Base-by-base conservation (phyloP, 2,888 invertebrate species). In the Poecilus cupreus region DNA sequence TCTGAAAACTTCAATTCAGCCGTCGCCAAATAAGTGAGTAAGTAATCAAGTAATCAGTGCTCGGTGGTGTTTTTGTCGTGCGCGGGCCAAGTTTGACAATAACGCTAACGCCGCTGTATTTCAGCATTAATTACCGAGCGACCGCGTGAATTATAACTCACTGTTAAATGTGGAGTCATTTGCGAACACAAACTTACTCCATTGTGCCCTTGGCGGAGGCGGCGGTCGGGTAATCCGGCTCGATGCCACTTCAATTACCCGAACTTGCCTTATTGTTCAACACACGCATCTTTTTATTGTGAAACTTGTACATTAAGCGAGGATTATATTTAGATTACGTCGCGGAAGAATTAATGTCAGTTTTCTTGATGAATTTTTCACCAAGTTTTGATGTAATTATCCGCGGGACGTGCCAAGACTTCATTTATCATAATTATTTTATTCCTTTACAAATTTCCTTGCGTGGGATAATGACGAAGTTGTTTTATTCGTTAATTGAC, bases 101-200 rank as follows among this genome's bases (percentile, higher is more conserved):
- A 68, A 68, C 68, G 68, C 68, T 68, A 32, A 72, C 46, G 24
- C 72, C 20, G 37, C 37, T 72, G 72, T 72, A 72, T 72, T 68
- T 46, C 46, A 43, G 51, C 74, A 75, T 75, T 75, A 75, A 75
- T 75, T 75, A 75, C 74, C 51, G 74, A 39, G n/a, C 37, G 13
- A 49, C 46, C 74, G 26, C 26, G 43, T 75, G 74, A 75, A 75
- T 75, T 75, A 75, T 75, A 75, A 51, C 74, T 75, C 74, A 26
- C 49, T 26, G 74, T 75, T 75, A 75, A 75, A 75, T 75, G 74
- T 51, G 32, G 74, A 75, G 51, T 75, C 74, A 26, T 75, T 72
- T 75, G 74, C 49, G 46, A 68, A 68, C 46, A 32, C 46, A 24
- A 75, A 75, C 74, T 75, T 75, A 49, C 51, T 75, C 51, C 43